Evolutionary conservation across 2,888 invertebrate genomes (phyloP).

Genomic region (Ormyrus labotus): DNA sequence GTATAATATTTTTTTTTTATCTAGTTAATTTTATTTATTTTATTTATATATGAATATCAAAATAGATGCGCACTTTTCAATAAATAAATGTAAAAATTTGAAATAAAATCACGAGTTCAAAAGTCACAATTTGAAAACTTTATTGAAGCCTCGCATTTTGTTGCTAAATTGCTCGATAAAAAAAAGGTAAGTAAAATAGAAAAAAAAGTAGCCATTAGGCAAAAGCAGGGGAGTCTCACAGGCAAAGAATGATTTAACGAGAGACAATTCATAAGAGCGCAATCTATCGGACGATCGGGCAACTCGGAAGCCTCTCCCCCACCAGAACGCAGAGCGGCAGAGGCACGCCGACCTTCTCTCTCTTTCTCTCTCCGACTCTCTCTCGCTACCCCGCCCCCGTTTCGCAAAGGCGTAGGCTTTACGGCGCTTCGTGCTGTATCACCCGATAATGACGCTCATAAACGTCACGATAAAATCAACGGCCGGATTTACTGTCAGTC

Average conservation of each 20-base stretch:
- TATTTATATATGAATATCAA: too few relatives aligned
- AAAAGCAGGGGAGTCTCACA: conserved; percentile 31
- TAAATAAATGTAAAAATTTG: too few relatives aligned
- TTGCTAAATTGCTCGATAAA: too few relatives aligned
- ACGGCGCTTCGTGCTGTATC: conserved; percentile 69
- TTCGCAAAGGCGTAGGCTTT: conserved; percentile 73
- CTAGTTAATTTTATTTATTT: too few relatives aligned
- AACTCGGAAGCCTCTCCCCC: conserved; percentile 71
- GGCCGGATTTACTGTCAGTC: conserved; percentile 72
- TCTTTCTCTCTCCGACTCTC: conserved; percentile 30
- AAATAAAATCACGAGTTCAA: too few relatives aligned
- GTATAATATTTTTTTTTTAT: too few relatives aligned
- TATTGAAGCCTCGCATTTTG: too few relatives aligned
- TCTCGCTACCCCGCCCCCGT: conserved; percentile 54
- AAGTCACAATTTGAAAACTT: too few relatives aligned
- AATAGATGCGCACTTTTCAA: too few relatives aligned
- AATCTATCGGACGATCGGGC: conserved; percentile 71
- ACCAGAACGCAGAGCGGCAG: conserved; percentile 22
- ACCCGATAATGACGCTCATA: conserved; percentile 75
- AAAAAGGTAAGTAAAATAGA: too few relatives aligned
- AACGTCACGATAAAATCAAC: conserved; percentile 75
- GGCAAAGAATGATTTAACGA: conserved; percentile 52
- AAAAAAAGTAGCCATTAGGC: background rate
- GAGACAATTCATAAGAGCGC: conserved; percentile 64
- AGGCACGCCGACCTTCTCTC: conserved; percentile 21